Percentiles rank a stretch among this genome's conserved stretches.
Evolutionary conservation across 2,888 invertebrate species (phyloP).

Genomic region (Perizoma flavofasciatum): DNA sequence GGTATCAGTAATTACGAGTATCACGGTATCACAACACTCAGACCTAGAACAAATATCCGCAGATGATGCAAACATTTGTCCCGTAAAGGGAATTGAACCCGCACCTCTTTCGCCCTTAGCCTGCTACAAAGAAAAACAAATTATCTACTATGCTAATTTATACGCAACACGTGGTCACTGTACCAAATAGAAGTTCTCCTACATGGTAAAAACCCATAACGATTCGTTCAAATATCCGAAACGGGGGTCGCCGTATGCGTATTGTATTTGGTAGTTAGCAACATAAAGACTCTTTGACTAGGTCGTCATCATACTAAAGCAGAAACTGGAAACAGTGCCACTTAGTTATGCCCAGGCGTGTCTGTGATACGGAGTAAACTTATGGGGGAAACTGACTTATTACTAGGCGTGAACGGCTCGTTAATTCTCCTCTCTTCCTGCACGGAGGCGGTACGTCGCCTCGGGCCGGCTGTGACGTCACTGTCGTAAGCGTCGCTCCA

Average conservation of each 20-base stretch:
- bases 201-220: background rate
- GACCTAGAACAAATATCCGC: too few relatives aligned
- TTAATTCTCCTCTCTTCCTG: conserved; percentile 72
- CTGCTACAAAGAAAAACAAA: too few relatives aligned
- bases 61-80: too few relatives aligned
- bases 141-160: too few relatives aligned
- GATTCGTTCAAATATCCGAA: background rate
- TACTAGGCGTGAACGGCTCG: conserved; percentile 68
- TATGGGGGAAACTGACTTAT: conserved; percentile 61
- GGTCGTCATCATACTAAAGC: background rate
- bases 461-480: conserved; percentile 67
- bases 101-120: too few relatives aligned
- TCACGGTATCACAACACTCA: too few relatives aligned
- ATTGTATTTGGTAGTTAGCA: background rate
- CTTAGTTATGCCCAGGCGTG: background rate
- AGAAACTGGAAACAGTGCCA: background rate
- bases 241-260: background rate
- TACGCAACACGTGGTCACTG: too few relatives aligned
- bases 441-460: conserved; percentile 72
- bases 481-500: conserved; percentile 79
- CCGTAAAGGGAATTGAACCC: background rate
- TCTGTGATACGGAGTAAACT: background rate
- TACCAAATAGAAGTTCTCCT: too few relatives aligned
- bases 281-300: background rate
- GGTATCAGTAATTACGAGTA: too few relatives aligned